These are phyloP conservation scores for Pheosia gnoma DNA, from an alignment of 2,888 invertebrate species.

Conservation along the genomic window DNA sequence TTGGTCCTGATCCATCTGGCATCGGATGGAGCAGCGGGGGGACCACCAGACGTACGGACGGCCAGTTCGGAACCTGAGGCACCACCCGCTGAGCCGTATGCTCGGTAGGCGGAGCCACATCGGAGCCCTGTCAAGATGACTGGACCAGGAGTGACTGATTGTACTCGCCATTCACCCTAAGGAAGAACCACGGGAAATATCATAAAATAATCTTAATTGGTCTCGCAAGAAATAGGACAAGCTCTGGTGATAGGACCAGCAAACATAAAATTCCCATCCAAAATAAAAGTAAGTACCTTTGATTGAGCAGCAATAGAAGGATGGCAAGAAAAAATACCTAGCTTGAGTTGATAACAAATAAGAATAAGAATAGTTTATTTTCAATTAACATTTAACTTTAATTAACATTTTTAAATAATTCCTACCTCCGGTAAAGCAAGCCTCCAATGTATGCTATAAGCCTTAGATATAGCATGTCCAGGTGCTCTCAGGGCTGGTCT, in stretches of 20 bases:
- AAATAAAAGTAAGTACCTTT: too few species aligned
- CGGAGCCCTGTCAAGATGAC: slow-evolving; percentile 88
- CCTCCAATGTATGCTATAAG: slow-evolving; percentile 88
- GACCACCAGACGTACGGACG: slow-evolving; percentile 92
- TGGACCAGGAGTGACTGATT: slow-evolving; percentile 70
- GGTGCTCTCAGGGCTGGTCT: slow-evolving; percentile 65
- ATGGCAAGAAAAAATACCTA: too few species aligned
- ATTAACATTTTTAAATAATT: too few species aligned
- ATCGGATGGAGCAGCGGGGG: slow-evolving; percentile 86
- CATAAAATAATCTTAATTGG: not conserved
- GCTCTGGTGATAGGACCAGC: too few species aligned
- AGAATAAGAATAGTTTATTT: too few species aligned
- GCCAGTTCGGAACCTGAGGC: slow-evolving; percentile 89
- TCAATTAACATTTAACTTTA: too few species aligned
- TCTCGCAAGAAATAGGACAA: too few species aligned
- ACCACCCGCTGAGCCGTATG: slow-evolving; percentile 92
- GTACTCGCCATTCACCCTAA: slow-evolving; percentile 87
- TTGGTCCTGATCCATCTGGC: slow-evolving; percentile 91
- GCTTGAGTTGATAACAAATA: not conserved
- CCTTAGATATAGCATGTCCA: slow-evolving; percentile 78
- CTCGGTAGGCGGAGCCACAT: slow-evolving; percentile 93
- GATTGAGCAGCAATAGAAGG: too few species aligned
- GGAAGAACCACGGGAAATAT: slow-evolving; percentile 50
- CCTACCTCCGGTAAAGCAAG: slow-evolving; percentile 88
- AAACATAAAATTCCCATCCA: too few species aligned